A percentile compares a stretch with the other conserved stretches of the same genome.
Evolutionary conservation across 1,140 invertebrate species (phyloP).

Genomic region (Battus philenor): DNA sequence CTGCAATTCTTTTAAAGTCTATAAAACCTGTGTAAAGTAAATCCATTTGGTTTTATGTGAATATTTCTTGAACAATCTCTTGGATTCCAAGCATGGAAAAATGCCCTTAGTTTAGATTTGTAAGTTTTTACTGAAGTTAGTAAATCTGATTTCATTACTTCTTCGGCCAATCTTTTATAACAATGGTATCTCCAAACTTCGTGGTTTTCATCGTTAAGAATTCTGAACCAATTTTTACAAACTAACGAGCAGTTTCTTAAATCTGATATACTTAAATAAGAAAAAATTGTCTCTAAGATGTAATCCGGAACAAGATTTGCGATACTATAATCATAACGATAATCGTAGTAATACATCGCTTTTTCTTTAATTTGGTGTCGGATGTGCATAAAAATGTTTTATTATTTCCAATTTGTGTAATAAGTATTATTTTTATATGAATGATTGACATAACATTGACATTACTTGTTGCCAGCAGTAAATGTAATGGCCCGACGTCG

Average conservation of each 20-base stretch:
- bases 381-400: neutral
- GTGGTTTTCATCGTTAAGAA: conserved; percentile 95
- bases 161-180: conserved; percentile 90
- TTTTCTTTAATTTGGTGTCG: neutral
- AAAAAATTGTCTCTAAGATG: conserved; percentile 95
- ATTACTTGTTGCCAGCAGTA: no score
- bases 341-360: conserved; percentile 27
- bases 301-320: conserved; percentile 74
- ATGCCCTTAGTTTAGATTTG: conserved; percentile 96
- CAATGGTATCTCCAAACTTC: conserved; percentile 97
- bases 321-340: conserved; percentile 40
- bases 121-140: conserved; percentile 92
- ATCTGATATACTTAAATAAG: conserved; percentile 92
- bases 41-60: conserved; percentile 97
- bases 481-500: no score
- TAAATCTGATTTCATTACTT: conserved; percentile 94
- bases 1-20: conserved; percentile 7
- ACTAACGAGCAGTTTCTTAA: conserved; percentile 92
- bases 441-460: neutral
- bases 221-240: conserved; percentile 94
- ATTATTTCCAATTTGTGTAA: neutral
- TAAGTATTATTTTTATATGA: neutral
- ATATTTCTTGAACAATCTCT: conserved; percentile 98
- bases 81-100: conserved; percentile 97
- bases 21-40: conserved; percentile 90